phyloP scores from a whole-genome alignment of 2,888 invertebrate species.

The Macrophya annulata region DNA sequence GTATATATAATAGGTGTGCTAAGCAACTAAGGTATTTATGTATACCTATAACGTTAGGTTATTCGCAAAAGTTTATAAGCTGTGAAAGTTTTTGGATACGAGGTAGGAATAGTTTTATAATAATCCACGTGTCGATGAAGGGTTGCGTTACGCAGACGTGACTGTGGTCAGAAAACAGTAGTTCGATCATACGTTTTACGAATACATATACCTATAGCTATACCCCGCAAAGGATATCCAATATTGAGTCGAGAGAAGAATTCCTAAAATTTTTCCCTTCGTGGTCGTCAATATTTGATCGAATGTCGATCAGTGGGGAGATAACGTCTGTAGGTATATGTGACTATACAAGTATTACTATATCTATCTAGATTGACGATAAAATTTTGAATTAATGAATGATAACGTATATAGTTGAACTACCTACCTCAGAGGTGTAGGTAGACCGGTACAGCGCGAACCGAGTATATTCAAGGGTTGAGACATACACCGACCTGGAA shows the following conservation, averaged over 20 bases:
- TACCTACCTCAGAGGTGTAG: slow-evolving; percentile 73
- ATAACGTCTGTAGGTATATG: slow-evolving; percentile 45
- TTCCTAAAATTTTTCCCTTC: slow-evolving; percentile 16
- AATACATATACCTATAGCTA: background rate
- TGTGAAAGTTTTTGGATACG: background rate
- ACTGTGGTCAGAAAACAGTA: slow-evolving; percentile 7
- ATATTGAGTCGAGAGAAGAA: slow-evolving; percentile 30
- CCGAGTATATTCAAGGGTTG: slow-evolving; percentile 66
- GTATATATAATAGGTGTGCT: background rate
- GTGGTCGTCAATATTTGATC: slow-evolving; percentile 41
- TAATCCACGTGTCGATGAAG: slow-evolving; percentile 12
- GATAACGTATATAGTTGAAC: slow-evolving; percentile 12
- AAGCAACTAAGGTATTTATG: background rate
- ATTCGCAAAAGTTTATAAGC: background rate
- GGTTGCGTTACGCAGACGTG: slow-evolving; percentile 29
- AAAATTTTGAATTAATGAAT: slow-evolving; percentile 24
- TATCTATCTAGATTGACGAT: background rate
- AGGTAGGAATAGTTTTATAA: background rate
- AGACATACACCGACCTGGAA: slow-evolving; percentile 72
- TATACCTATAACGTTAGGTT: background rate
- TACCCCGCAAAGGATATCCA: background rate
- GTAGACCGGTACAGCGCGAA: slow-evolving; percentile 71
- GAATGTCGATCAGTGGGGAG: slow-evolving; percentile 61
- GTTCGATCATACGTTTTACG: slow-evolving; percentile 17
- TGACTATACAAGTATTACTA: background rate